These are phyloP conservation scores for Hypotaenidia philippensis DNA, from an alignment of 2,797 vertebrate species.

Conservation along the genomic window DNA sequence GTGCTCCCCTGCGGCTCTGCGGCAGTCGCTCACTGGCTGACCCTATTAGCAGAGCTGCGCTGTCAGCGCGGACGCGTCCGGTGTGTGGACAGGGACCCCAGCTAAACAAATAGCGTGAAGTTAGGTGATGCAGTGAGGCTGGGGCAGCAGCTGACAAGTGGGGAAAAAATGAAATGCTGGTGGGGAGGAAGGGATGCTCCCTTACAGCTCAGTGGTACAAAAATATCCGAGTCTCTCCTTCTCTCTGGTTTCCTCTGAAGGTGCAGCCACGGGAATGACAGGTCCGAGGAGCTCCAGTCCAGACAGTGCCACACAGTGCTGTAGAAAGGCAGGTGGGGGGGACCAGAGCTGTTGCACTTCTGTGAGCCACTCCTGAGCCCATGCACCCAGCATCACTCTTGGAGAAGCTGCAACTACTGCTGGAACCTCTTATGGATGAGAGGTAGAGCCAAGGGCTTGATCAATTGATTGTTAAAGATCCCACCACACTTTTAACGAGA, in stretches of 20 bases:
- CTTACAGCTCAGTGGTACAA: not conserved
- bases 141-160: not conserved
- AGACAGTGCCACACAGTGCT: not conserved
- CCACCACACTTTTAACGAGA: not conserved
- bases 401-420: not conserved
- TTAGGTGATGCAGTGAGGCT: not conserved
- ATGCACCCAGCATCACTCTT: not conserved
- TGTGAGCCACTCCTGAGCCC: not conserved
- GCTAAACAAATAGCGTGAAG: not conserved
- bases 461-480: slow-evolving; percentile 34
- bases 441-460: not conserved
- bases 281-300: not conserved
- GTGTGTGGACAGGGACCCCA: rapidly evolving
- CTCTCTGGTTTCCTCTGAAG: not conserved
- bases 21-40: slow-evolving; percentile 59
- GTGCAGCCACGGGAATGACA: not conserved
- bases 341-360: not conserved
- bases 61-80: not conserved
- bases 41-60: slow-evolving; percentile 42
- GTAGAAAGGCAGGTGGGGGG: not conserved
- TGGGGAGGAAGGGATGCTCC: not conserved
- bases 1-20: slow-evolving; percentile 60
- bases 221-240: not conserved
- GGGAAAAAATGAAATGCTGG: not conserved
- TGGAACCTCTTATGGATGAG: not conserved